phyloP scores from a whole-genome alignment of 1,140 invertebrate species.

The Halesus radiatus region DNA sequence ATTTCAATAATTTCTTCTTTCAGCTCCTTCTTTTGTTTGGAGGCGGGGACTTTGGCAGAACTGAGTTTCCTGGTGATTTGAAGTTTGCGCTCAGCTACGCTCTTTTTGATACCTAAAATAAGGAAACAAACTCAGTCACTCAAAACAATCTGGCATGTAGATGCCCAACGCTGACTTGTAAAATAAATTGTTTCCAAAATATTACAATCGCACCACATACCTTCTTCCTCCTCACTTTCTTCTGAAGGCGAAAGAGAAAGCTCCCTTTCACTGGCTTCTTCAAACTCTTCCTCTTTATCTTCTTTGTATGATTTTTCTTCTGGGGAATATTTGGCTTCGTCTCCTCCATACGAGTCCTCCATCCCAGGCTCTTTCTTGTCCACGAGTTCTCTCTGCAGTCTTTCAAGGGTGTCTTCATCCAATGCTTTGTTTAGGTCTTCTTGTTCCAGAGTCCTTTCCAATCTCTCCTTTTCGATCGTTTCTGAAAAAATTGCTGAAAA shows the following conservation, averaged over 20 bases:
- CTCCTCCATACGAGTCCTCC: conserved; percentile 66
- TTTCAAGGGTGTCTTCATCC: conserved; percentile 62
- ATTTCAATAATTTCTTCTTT: conserved; percentile 79
- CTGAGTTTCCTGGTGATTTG: conserved; percentile 80
- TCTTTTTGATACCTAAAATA: conserved; percentile 75
- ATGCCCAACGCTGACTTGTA: no score
- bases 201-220: conserved; percentile 58
- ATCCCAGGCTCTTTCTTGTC: conserved; percentile 47
- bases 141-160: no score
- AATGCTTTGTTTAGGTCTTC: conserved; percentile 57
- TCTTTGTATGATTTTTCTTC: conserved; percentile 78
- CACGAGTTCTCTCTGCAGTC: conserved; percentile 61
- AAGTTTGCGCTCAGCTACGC: conserved; percentile 77
- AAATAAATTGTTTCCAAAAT: no score
- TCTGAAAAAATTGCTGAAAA: conserved; percentile 54
- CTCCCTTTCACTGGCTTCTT: conserved; percentile 67
- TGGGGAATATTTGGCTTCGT: conserved; percentile 80
- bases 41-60: conserved; percentile 76
- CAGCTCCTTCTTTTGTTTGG: conserved; percentile 77
- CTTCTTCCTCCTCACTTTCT: conserved; percentile 76
- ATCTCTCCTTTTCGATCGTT: conserved; percentile 80
- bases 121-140: no score
- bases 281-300: conserved; percentile 67
- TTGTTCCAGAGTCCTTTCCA: conserved; percentile 67
- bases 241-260: conserved; percentile 70